Evolutionary conservation across 2,113 vertebrate species (phyloP).

Genomic region (Ploceus nigricollis): DNA sequence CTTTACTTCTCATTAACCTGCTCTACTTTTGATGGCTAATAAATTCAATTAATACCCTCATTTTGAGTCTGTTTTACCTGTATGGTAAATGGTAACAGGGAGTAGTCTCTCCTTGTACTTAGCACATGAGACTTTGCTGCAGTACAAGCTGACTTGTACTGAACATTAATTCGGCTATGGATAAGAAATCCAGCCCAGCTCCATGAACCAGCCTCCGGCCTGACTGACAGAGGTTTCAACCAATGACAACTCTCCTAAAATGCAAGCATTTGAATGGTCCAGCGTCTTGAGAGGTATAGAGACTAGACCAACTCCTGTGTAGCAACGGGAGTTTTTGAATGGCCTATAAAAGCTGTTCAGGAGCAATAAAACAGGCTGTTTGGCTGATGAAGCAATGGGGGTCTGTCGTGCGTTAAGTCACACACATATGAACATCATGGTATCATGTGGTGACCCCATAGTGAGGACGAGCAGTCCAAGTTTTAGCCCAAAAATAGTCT

Average conservation of each 20-base stretch:
- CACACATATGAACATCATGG: background rate
- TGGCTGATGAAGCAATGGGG: background rate
- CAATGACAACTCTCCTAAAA: background rate
- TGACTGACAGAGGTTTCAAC: background rate
- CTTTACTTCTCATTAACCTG: background rate
- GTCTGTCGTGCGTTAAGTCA: background rate
- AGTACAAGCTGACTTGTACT: background rate
- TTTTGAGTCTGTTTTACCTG: accelerated
- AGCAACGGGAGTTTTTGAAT: background rate
- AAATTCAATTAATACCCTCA: background rate
- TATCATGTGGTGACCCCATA: too few relatives aligned
- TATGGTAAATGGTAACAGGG: background rate
- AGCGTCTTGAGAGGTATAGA: background rate
- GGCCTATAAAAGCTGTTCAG: background rate
- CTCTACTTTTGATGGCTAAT: background rate
- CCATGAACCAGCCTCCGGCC: background rate
- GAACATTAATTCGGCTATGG: background rate
- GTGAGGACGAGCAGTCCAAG: too few relatives aligned
- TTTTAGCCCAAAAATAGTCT: too few relatives aligned
- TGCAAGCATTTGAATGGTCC: background rate
- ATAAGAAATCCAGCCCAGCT: background rate
- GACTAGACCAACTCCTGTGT: background rate
- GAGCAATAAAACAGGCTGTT: background rate
- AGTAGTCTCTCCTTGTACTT: background rate
- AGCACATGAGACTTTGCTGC: background rate